Evolutionary conservation across 2,888 invertebrate species (phyloP), one percentile per base, ranked within the genome.

Genomic region (Dione juno): DNA sequence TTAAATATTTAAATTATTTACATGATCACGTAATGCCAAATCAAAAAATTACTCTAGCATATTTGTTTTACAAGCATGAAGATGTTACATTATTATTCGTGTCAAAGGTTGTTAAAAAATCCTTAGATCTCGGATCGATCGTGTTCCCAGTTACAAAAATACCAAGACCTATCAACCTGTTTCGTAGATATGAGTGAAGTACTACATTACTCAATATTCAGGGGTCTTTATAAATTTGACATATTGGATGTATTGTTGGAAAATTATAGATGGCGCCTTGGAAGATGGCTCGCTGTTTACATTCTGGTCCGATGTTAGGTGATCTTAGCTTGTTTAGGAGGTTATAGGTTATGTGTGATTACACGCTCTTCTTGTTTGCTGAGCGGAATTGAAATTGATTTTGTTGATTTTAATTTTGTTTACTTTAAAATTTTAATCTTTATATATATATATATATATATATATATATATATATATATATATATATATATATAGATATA

Each of bases 91-190:
- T 84, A 89, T 90, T 91, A 89, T 86, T 81, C 88, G 86, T 92
- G 92, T 93, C 92, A 92, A 90, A 93, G 92, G 92, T 93, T 93
- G 92, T 91, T 92, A 93, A 92, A 92, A 92, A 92, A 92, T 87
- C 88, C 88, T 79, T 77, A 85, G 87, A 90, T 88, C 88, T 82
- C 73, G 81, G 86, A 90, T 92, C 91, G 92, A 90, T 90, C 84
- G 91, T 91, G 92, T 87, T 84, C 78, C 80, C 74, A 73, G 40
- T 73, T 77, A 82, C 90, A 88, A 87, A 14, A 61, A 0, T 59
- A 77, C 16, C 1, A 14, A 67, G 85, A 79, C 1, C 85, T 76
- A 1, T 50, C 37, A 66, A 68, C 54, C 43, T 64, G 43, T 81
- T 77, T 73, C 76, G 40, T 21, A 37, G 7, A 19, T n/a, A 67